phyloP scores from a whole-genome alignment of 2,797 vertebrate species.

The Holocentrus rufus region DNA sequence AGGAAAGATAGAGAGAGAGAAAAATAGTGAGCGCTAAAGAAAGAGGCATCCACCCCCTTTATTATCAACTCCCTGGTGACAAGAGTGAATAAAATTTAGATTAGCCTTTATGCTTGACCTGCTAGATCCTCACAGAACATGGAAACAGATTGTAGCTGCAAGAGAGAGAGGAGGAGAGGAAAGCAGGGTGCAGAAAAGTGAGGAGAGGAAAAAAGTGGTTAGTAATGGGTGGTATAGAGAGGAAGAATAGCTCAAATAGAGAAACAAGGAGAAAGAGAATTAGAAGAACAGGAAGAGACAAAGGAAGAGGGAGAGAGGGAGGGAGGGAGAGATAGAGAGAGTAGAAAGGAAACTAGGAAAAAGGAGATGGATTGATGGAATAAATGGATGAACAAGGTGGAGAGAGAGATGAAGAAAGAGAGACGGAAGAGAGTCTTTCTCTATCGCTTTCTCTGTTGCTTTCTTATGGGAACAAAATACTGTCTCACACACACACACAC shows the following conservation, averaged over 20 bases:
- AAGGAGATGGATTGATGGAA: slow-evolving; percentile 29
- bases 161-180: slow-evolving; percentile 32
- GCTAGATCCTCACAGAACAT: slow-evolving; percentile 58
- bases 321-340: slow-evolving; percentile 19
- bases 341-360: slow-evolving; percentile 25
- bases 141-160: slow-evolving; percentile 61
- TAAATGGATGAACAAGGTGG: slow-evolving; percentile 40
- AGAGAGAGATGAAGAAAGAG: slow-evolving; percentile 4
- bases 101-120: slow-evolving; percentile 69
- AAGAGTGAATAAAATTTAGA: slow-evolving; percentile 69
- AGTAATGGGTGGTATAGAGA: too few species aligned
- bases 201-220: background rate
- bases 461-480: slow-evolving; percentile 11
- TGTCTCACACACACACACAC: background rate
- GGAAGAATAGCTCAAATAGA: slow-evolving; percentile 12
- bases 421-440: background rate
- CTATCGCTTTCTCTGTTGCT: background rate
- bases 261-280: slow-evolving; percentile 28
- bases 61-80: slow-evolving; percentile 49
- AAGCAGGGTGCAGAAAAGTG: slow-evolving; percentile 3
- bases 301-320: slow-evolving; percentile 19
- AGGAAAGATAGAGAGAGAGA: background rate
- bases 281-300: background rate
- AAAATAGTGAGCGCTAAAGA: background rate
- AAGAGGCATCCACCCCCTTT: slow-evolving; percentile 25